Evolutionary conservation across 2,888 invertebrate genomes (phyloP).

Genomic region (Myathropa florea): DNA sequence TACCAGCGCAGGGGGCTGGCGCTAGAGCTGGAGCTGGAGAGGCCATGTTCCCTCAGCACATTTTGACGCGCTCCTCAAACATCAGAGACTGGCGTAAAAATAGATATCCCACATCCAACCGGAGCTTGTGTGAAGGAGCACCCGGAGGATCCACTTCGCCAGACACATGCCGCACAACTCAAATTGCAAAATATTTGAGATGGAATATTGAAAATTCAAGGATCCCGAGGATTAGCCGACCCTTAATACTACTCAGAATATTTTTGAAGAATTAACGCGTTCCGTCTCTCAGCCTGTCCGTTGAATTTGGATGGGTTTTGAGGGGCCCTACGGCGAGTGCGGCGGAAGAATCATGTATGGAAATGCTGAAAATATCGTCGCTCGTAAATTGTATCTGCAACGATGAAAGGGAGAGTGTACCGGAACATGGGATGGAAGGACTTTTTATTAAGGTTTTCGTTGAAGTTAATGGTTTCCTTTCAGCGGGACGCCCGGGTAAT

Average conservation of each 20-base stretch:
- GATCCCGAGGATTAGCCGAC: slow-evolving; percentile 23
- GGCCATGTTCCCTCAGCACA: background rate
- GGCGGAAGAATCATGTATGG: slow-evolving; percentile 23
- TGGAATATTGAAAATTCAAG: slow-evolving; percentile 37
- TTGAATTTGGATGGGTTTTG: background rate
- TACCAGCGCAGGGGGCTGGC: too few species aligned
- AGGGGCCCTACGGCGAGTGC: background rate
- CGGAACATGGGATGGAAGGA: background rate
- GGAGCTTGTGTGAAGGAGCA: background rate
- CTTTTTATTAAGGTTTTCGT: slow-evolving; percentile 31
- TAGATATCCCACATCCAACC: background rate
- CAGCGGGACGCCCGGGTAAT: slow-evolving; percentile 41
- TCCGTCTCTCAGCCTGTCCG: background rate
- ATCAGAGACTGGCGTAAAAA: background rate
- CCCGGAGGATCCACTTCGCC: background rate
- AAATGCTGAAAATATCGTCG: slow-evolving; percentile 35
- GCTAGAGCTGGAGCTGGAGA: background rate
- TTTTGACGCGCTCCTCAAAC: slow-evolving; percentile 4
- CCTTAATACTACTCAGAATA: slow-evolving; percentile 13
- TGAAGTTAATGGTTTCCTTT: slow-evolving; percentile 58
- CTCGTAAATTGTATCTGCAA: slow-evolving; percentile 43
- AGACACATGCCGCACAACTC: background rate
- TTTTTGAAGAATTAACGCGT: background rate
- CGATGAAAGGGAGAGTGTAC: background rate
- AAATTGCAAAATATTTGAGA: background rate